These are phyloP conservation scores for Mobula birostris DNA, from an alignment of 2,113 vertebrate species.

Conservation along the genomic window DNA sequence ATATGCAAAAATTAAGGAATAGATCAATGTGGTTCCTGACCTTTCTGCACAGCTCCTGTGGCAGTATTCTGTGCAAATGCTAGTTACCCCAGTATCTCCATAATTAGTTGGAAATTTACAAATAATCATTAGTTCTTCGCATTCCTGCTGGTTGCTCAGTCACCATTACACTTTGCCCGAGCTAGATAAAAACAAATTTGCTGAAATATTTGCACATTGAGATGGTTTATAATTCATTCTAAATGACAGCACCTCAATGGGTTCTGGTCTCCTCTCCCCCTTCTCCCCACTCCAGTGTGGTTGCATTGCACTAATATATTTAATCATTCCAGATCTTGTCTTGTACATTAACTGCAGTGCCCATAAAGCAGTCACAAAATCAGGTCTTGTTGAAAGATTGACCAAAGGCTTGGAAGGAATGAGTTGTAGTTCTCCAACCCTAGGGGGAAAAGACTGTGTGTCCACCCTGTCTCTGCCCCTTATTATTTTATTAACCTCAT, in stretches of 20 bases:
- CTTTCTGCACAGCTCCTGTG: neutral
- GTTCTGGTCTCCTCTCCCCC: constrained; percentile 40
- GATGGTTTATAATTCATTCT: neutral
- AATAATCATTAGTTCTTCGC: neutral
- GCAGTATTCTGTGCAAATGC: neutral
- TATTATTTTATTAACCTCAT: no score
- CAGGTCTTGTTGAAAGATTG: neutral
- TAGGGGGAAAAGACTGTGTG: neutral
- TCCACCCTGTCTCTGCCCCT: no score
- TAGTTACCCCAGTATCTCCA: neutral
- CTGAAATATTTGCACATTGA: constrained; percentile 14
- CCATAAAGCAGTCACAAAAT: neutral
- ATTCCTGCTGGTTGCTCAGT: neutral
- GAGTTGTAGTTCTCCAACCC: neutral
- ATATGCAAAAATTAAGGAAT: neutral
- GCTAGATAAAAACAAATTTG: neutral
- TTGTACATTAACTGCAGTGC: neutral
- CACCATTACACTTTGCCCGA: neutral
- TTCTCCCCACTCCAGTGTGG: neutral
- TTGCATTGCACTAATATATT: constrained; percentile 4
- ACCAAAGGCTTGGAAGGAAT: neutral
- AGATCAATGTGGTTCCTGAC: neutral
- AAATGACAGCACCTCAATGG: neutral
- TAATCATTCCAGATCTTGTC: constrained; percentile 31
- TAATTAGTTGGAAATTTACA: neutral